Conservation (phyloP, 2,888 invertebrate genomes). For the Tholera decimalis region DNA sequence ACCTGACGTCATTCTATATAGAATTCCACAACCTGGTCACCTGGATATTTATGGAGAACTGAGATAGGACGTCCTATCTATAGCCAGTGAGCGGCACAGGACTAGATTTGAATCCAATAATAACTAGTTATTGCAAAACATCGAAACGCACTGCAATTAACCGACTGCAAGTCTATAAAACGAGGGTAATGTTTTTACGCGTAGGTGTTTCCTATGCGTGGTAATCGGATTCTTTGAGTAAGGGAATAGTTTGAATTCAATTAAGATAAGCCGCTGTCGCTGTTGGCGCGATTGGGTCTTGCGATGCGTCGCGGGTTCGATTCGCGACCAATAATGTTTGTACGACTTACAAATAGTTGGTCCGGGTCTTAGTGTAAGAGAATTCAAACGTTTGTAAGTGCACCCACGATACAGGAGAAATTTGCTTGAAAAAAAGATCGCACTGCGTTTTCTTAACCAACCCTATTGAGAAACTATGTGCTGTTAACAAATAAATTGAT, state of each 20-base stretch:
- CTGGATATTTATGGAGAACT: conserved; percentile 7
- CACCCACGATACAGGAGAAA: no score
- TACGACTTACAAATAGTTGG: no score
- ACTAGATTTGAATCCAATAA: conserved; percentile 31
- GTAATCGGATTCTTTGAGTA: conserved; percentile 21
- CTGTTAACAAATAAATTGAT: no score
- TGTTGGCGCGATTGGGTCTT: no score
- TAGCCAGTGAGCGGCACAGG: conserved; percentile 13
- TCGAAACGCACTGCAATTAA: conserved; percentile 50
- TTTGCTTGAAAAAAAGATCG: no score
- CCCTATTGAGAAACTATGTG: no score
- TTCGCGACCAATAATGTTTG: no score
- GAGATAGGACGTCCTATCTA: conserved; percentile 5
- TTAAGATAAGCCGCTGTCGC: not conserved
- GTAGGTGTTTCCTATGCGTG: conserved; percentile 17
- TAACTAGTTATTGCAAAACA: conserved; percentile 56
- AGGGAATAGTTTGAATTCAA: conserved; percentile 9
- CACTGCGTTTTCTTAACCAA: no score
- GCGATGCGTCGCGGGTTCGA: no score
- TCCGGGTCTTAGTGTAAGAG: no score
- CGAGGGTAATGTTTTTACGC: conserved; percentile 36
- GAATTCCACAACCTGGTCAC: conserved; percentile 1
- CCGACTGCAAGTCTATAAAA: conserved; percentile 17
- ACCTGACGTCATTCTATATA: not conserved
- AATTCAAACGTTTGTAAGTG: no score